Evolutionary conservation across 2,888 invertebrate species (phyloP), one percentile per base, ranked within the genome.

Genomic region (Megastigmus dorsalis): DNA sequence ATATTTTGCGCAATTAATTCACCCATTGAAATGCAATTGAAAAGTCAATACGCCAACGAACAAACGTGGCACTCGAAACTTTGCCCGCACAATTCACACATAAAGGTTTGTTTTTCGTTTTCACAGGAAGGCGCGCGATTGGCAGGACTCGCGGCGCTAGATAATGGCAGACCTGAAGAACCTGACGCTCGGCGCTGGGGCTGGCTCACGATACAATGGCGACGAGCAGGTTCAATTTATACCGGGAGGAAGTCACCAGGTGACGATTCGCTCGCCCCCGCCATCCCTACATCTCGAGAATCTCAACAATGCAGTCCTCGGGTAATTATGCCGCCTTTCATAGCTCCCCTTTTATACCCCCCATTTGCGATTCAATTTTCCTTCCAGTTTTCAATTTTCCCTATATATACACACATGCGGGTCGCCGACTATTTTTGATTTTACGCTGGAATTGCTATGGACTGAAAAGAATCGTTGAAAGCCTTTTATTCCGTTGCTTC

Each of bases 281-380:
- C 86, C 87, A 13, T 83, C 88, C 45, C 82, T 89, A 62, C 90
- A 82, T 77, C 81, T 89, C 52, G 93, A 93, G 80, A 91, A 91
- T 86, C 91, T 93, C 82, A 93, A 93, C 83, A 93, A 93, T 88
- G 92, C 91, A 78, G 85, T 92, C 66, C 84, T 91, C 80, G 91
- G 91, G 93, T 93, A 85, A 89, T 89, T 84, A 76, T 72, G 6
- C 13, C 30, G 10, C 3, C 15, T 52, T 52, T 13, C n/a, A 41
- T 45, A 20, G n/a, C 20, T 72, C 52, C 9, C 1, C 23, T 60
- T 60, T 13, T 9, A 3, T n/a, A 9, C 54, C n/a, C n/a, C n/a
- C n/a, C n/a, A n/a, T n/a, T 1, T 41, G 15, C 43, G n/a, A n/a
- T 43, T 36, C 23, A 13, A 55, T 15, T 18, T 2, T 15, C 15